Evolutionary conservation across 2,888 invertebrate species (phyloP).

Genomic region (Melieria crassipennis): DNA sequence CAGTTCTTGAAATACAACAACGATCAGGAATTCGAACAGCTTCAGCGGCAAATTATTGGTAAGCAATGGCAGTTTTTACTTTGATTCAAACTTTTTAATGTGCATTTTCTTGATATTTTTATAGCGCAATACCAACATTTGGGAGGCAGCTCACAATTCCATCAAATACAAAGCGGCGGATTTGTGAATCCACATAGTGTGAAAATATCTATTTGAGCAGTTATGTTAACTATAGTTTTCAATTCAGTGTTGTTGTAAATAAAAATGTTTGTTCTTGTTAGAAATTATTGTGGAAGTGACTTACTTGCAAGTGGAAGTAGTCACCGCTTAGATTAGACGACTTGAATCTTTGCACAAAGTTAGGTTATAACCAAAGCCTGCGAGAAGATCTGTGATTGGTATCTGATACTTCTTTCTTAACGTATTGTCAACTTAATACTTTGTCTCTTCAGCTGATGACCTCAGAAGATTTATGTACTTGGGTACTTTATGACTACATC

Average conservation of each 20-base stretch:
- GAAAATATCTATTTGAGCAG: constrained; percentile 44
- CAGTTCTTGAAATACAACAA: constrained; percentile 51
- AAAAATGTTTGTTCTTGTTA: not conserved
- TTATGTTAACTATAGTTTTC: not conserved
- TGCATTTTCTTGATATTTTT: constrained; percentile 12
- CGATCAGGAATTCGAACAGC: constrained; percentile 51
- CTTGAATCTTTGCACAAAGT: no score
- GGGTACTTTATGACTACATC: no score
- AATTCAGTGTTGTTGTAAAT: not conserved
- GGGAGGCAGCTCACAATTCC: constrained; percentile 54
- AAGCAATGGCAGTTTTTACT: not conserved
- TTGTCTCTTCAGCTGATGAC: no score
- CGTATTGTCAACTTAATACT: no score
- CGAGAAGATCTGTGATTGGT: no score
- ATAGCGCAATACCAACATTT: constrained; percentile 56
- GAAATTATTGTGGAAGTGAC: no score
- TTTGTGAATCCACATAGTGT: constrained; percentile 48
- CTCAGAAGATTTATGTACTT: no score
- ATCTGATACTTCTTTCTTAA: no score
- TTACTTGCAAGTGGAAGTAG: no score
- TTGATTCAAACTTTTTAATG: not conserved
- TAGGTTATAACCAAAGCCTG: no score
- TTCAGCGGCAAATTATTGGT: constrained; percentile 53
- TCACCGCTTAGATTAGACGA: no score
- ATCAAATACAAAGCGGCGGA: constrained; percentile 46